Evolutionary conservation across 2,888 invertebrate genomes (phyloP).

Genomic region (Sesia bembeciformis): DNA sequence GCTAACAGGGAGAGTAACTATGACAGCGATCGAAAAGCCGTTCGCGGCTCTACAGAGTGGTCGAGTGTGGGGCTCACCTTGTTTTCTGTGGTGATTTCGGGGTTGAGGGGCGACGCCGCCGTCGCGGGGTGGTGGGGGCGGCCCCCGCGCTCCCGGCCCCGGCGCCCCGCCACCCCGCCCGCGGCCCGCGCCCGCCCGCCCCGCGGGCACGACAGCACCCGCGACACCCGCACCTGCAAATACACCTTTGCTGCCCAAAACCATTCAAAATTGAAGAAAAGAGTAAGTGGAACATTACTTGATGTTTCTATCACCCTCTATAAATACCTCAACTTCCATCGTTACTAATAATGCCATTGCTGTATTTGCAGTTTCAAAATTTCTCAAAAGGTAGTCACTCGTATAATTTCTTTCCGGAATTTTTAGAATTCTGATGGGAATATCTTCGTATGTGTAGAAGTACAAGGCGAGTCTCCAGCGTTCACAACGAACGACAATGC

Average conservation of each 20-base stretch:
- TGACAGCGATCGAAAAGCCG: conserved; percentile 40
- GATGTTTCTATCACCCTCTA: no score
- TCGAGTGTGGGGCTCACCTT: conserved; percentile 43
- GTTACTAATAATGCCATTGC: no score
- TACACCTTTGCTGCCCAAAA: not conserved
- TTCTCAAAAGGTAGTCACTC: no score
- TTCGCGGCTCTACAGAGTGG: conserved; percentile 25
- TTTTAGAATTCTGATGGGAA: no score
- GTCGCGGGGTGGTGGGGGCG: conserved; percentile 89
- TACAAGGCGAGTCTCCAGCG: no score
- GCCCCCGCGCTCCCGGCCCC: conserved; percentile 89
- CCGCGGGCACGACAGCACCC: not conserved
- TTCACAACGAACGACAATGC: no score
- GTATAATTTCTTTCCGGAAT: no score
- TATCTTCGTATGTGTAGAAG: no score
- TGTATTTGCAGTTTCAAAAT: no score
- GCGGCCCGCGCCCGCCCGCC: conserved; percentile 18
- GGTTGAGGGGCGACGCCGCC: conserved; percentile 74
- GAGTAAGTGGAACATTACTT: no score
- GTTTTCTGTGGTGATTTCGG: conserved; percentile 60
- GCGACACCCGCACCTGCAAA: conserved; percentile 12
- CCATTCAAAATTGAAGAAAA: not conserved
- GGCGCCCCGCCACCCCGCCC: conserved; percentile 13
- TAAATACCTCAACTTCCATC: no score
- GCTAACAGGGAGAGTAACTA: conserved; percentile 48